These are phyloP conservation scores for Gryllus bimaculatus DNA, from an alignment of 1,140 invertebrate genomes.

Conservation along the genomic window DNA sequence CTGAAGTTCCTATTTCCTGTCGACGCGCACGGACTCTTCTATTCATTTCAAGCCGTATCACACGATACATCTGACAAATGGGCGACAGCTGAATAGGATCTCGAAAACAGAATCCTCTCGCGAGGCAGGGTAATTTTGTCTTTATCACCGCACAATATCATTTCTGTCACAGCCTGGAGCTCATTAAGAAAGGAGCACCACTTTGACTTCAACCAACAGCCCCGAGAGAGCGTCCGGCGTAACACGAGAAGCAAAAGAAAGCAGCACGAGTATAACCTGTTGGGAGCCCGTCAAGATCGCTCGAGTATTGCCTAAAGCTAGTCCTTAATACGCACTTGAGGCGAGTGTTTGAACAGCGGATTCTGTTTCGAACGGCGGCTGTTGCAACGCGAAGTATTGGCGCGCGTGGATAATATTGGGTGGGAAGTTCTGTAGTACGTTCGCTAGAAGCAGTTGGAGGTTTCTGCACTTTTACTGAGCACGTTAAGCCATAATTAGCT, in stretches of 20 bases:
- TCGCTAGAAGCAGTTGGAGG: too few species aligned
- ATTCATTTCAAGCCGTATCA: not conserved
- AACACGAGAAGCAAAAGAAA: not conserved
- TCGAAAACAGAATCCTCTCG: not conserved
- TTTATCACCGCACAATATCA: constrained; percentile 1
- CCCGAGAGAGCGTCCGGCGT: not conserved
- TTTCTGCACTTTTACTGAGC: too few species aligned
- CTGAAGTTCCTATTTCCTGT: not conserved
- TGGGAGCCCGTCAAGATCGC: not conserved
- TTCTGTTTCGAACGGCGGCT: not conserved
- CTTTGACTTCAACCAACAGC: not conserved
- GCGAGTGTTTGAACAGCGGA: not conserved
- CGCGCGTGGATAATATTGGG: not conserved
- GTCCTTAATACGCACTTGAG: not conserved
- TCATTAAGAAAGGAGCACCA: not conserved
- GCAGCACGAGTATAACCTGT: not conserved
- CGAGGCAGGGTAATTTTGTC: not conserved
- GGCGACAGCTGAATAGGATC: not conserved
- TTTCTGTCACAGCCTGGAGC: not conserved
- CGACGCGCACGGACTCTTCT: not conserved
- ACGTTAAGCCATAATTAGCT: too few species aligned
- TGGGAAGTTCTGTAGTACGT: too few species aligned
- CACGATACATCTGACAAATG: not conserved
- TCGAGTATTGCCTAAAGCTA: not conserved
- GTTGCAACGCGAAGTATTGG: not conserved